phyloP scores from a whole-genome alignment of 2,888 invertebrate species.

The Orthosia cruda region DNA sequence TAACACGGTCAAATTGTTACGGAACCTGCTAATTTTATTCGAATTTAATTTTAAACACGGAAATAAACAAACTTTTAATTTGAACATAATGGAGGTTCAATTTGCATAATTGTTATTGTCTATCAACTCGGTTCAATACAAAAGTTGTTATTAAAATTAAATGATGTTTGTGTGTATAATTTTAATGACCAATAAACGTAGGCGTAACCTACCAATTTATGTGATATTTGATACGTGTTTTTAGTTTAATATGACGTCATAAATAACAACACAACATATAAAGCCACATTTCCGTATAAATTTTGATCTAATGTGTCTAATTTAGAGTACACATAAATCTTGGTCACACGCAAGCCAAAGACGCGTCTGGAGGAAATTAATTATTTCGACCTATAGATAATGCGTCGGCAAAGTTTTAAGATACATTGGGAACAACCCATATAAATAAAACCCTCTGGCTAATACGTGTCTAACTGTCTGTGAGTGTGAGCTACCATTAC shows the following conservation, averaged over 20 bases:
- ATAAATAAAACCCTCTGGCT: slow-evolving; percentile 62
- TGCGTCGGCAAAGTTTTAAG: too few species aligned
- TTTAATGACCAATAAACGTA: not conserved
- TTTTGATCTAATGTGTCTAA: slow-evolving; percentile 23
- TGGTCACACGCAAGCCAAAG: slow-evolving; percentile 7
- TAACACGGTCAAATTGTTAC: slow-evolving; percentile 26
- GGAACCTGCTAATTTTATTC: not conserved
- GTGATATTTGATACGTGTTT: too few species aligned
- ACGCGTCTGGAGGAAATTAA: too few species aligned
- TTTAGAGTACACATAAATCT: slow-evolving; percentile 33
- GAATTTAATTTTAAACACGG: slow-evolving; percentile 22
- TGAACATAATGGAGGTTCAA: too few species aligned
- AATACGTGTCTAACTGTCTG: slow-evolving; percentile 63
- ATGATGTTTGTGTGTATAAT: not conserved
- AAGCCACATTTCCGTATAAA: slow-evolving; percentile 10
- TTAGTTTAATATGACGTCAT: not conserved
- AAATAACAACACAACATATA: not conserved
- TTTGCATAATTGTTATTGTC: not conserved
- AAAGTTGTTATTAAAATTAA: not conserved
- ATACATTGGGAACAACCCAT: slow-evolving; percentile 47
- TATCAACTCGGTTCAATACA: not conserved
- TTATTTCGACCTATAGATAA: too few species aligned
- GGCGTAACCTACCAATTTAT: too few species aligned
- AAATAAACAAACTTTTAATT: too few species aligned
- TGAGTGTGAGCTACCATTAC: slow-evolving; percentile 56